Evolutionary conservation across 2,888 invertebrate species (phyloP), one percentile per base, ranked within the genome.

Genomic region (Hybos culiciformis): DNA sequence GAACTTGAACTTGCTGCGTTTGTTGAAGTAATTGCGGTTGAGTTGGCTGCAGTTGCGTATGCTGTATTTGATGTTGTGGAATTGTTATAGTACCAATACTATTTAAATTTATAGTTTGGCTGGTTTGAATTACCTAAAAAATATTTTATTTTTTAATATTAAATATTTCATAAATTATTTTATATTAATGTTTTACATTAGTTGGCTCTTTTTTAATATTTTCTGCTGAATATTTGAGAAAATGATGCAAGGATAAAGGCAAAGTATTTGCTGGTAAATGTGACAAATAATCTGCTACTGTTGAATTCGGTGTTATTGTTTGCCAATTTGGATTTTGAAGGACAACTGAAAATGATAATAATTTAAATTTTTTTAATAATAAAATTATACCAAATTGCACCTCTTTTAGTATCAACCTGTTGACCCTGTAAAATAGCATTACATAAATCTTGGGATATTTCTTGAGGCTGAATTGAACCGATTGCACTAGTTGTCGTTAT

Each of bases 251-350:
- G 20, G 84, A 84, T 43, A 87, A 65, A 0, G 86, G 86, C 51
- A 81, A 60, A 19, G 79, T 79, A 33, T 77, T 78, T 41, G 80
- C 77, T 37, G 81, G 80, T 50, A 87, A 66, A 47, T 86, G 83
- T 8, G 85, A 84, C 46, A 87, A 71, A 62, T 87, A 87, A 66
- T 87, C 86, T 9, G 85, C 86, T 8, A 87, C 86, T 1, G 85
- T 83, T 1, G 83, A 80, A 42, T 84, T 83, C 20, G 75, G 75
- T n/a, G 75, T 71, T 12, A 75, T 50, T 18, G 64, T 61, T 50
- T 66, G 67, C 66, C 66, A 66, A 42, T 63, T 63, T 50, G 66
- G 58, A 56, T 66, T 66, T 53, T 66, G 66, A 45, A 66, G 56
- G 43, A 63, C 65, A 64, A 15, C 19, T 40, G 44, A 24, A 44